Evolutionary conservation across 2,888 invertebrate species (phyloP), one percentile per base, ranked within the genome.

Genomic region (Mallateleia sp.): DNA sequence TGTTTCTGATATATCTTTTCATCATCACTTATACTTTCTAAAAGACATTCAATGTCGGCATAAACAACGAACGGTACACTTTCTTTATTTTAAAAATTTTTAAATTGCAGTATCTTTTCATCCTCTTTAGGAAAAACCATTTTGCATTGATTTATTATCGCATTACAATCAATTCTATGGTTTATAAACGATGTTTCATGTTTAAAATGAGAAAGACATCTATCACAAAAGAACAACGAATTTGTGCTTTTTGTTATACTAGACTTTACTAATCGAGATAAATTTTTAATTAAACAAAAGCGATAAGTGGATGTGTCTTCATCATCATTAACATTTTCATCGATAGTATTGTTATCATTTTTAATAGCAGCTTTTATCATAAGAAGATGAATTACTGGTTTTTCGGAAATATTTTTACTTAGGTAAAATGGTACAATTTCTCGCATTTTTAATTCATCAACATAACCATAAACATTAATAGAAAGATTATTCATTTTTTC

Each of bases 391-490:
- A 38, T 38, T 11, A 2, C 14, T 11, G 7, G 38, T 11, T 11
- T 11, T 11, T 38, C 14, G 14, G 32, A 32, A 8, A 3, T 34
- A 58, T 69, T 28, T 28, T 32, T 64, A 14, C 8, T n/a, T n/a
- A n/a, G n/a, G n/a, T n/a, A n/a, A n/a, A n/a, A n/a, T n/a, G n/a
- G n/a, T n/a, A n/a, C n/a, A n/a, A n/a, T n/a, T n/a, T n/a, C n/a
- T n/a, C n/a, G n/a, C n/a, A n/a, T n/a, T n/a, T n/a, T n/a, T n/a
- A 42, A 42, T 42, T 42, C n/a, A 15, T 69, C 24, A 52, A 67
- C 24, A 5, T 71, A 25, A 52, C 52, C 25, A 47, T 80, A 87
- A 15, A 84, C 38, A 62, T 80, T 80, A 4, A 84, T 75, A 3
- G 66, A 56, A n/a, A n/a, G n/a, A n/a, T n/a, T n/a, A n/a, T n/a